phyloP scores from a whole-genome alignment of 2,888 invertebrate species.

The Drosophila greeni region DNA sequence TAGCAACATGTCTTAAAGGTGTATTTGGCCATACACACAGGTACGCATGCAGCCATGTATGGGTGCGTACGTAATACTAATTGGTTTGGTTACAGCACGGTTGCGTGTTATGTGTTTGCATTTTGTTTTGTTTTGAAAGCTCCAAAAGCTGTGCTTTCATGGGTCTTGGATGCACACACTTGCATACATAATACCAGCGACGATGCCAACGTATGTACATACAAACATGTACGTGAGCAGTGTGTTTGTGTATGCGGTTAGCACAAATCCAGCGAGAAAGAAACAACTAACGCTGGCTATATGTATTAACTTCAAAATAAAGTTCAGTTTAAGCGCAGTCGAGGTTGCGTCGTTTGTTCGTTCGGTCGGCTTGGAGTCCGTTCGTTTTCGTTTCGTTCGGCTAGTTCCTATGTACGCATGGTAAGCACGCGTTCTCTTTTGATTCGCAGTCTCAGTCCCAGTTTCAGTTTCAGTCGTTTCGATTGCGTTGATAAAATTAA shows the following conservation, averaged over 20 bases:
- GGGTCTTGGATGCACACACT: conserved; percentile 46
- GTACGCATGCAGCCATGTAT: conserved; percentile 18
- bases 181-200: conserved; percentile 17
- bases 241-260: conserved; percentile 43
- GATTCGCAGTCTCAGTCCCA: conserved; percentile 31
- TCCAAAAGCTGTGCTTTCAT: conserved; percentile 67
- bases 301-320: conserved; percentile 70
- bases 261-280: conserved; percentile 48
- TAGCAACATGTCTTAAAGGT: conserved; percentile 52
- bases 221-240: conserved; percentile 21
- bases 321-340: conserved; percentile 73
- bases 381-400: conserved; percentile 53
- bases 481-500: conserved; percentile 20
- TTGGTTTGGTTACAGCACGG: conserved; percentile 69
- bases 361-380: conserved; percentile 60
- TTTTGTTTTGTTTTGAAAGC: conserved; percentile 70
- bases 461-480: conserved; percentile 38
- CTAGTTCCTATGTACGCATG: conserved; percentile 64
- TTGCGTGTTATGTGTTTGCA: conserved; percentile 72
- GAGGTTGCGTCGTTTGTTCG: conserved; percentile 68
- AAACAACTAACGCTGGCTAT: conserved; percentile 40
- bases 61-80: conserved; percentile 65
- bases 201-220: conserved; percentile 22
- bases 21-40: conserved; percentile 18
- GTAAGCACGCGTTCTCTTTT: conserved; percentile 69